Conservation (phyloP, 2,797 vertebrate genomes). For the Microhierax caerulescens region DNA sequence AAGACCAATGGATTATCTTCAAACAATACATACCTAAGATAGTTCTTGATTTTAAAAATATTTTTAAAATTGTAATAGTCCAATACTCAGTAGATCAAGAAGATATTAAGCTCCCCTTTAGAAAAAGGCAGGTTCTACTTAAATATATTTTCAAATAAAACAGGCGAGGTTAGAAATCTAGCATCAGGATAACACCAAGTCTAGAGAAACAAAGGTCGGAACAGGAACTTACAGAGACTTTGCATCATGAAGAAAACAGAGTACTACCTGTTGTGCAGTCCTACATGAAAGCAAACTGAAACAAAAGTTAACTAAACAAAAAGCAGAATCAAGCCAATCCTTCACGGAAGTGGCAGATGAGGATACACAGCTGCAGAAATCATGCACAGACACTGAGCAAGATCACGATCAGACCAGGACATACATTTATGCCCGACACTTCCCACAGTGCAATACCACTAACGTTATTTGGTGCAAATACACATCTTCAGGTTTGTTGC, state of each 20-base stretch:
- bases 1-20: not conserved
- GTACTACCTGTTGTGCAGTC: not conserved
- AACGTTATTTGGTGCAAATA: not conserved
- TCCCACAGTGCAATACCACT: not conserved
- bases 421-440: not conserved
- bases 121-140: not conserved
- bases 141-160: not conserved
- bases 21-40: not conserved
- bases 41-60: not conserved
- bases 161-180: not conserved
- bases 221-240: not conserved
- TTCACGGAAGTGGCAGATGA: not conserved
- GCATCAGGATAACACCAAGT: not conserved
- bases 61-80: not conserved
- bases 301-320: not conserved
- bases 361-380: not conserved
- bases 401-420: not conserved
- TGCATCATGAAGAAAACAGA: not conserved
- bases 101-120: not conserved
- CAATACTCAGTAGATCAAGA: not conserved
- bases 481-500: not conserved
- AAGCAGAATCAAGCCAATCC: not conserved
- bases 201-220: not conserved
- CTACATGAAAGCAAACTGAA: not conserved
- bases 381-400: not conserved